These are phyloP conservation scores for Hippoglossus hippoglossus DNA, from an alignment of 2,797 vertebrate species.

Conservation along the genomic window DNA sequence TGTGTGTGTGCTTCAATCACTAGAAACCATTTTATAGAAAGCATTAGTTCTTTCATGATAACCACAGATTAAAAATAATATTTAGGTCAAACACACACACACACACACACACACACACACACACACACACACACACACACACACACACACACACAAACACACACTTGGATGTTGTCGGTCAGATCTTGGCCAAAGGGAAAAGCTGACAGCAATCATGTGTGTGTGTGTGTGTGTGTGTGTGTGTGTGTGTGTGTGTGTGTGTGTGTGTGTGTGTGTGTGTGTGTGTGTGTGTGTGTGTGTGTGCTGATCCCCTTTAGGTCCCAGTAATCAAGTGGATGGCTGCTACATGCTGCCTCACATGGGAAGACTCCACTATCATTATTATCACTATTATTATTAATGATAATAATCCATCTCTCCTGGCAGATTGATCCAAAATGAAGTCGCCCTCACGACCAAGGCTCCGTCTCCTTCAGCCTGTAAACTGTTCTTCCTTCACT, in stretches of 20 bases:
- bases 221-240: constrained; percentile 1
- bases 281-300: neutral
- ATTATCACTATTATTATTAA: too few relatives aligned
- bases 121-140: neutral
- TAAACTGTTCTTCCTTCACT: neutral
- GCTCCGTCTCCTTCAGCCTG: too few relatives aligned
- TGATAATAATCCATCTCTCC: too few relatives aligned
- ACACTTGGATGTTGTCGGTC: neutral
- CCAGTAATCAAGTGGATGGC: constrained; percentile 9
- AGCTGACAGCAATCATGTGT: constrained; percentile 25
- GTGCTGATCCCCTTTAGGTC: constrained; percentile 16
- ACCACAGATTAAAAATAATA: constrained; percentile 69
- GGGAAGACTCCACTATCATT: too few relatives aligned
- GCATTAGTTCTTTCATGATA: constrained; percentile 49
- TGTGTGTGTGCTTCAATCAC: constrained; percentile 39
- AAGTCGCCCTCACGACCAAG: too few relatives aligned
- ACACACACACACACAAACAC: constrained; percentile 14
- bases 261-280: constrained; percentile 1
- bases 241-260: constrained; percentile 1
- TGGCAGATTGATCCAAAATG: too few relatives aligned
- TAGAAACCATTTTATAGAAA: constrained; percentile 68
- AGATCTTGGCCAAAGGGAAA: constrained; percentile 32
- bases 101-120: constrained; percentile 4
- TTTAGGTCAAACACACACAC: constrained; percentile 60
- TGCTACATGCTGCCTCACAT: neutral